Percentiles rank a stretch among this genome's conserved stretches.
Evolutionary conservation across 2,888 invertebrate genomes (phyloP).

Genomic region (Anagyrus pseudococci): DNA sequence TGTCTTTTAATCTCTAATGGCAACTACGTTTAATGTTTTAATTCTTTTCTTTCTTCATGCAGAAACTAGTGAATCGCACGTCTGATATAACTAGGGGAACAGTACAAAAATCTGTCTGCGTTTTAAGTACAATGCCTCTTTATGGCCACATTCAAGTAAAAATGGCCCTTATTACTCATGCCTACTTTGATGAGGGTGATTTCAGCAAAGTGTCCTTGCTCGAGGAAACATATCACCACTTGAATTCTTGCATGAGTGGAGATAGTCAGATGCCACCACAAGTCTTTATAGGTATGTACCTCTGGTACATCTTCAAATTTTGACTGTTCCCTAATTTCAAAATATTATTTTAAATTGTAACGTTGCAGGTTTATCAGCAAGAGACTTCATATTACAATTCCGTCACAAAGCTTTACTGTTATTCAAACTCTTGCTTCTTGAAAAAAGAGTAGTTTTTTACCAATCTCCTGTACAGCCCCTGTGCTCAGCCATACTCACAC

Average conservation of each 20-base stretch:
- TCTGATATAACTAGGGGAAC: constrained; percentile 96
- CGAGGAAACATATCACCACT: constrained; percentile 90
- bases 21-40: not conserved
- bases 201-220: constrained; percentile 87
- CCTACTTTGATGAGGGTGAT: constrained; percentile 95
- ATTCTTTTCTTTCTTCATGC: constrained; percentile 39
- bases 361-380: constrained; percentile 78
- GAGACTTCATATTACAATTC: constrained; percentile 83
- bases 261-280: constrained; percentile 69
- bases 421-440: constrained; percentile 90
- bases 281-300: constrained; percentile 70
- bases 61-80: constrained; percentile 91
- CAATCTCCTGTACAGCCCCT: constrained; percentile 91
- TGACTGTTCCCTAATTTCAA: no score
- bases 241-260: constrained; percentile 80
- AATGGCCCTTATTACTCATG: constrained; percentile 93
- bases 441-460: constrained; percentile 88
- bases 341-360: no score
- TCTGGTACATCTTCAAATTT: not conserved
- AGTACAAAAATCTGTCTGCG: constrained; percentile 98
- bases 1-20: not conserved
- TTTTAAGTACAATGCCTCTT: constrained; percentile 86
- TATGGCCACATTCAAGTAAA: constrained; percentile 96
- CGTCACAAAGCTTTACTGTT: constrained; percentile 90
- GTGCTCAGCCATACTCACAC: constrained; percentile 84